Evolutionary conservation across 1,140 invertebrate species (phyloP).

Genomic region (Paramacrobiotus metropolitanus): DNA sequence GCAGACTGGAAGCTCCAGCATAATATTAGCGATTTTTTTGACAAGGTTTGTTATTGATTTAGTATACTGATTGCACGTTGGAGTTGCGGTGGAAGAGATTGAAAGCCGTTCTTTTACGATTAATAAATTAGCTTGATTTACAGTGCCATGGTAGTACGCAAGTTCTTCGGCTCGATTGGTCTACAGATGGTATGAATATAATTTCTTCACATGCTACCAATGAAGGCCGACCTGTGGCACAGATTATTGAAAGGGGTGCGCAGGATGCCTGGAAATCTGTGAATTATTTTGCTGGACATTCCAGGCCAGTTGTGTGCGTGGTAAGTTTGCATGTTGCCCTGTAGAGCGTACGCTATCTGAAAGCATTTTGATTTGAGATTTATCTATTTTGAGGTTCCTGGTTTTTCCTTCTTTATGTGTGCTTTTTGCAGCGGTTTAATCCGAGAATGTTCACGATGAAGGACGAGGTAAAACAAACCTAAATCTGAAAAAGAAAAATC

Average conservation of each 20-base stretch:
- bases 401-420: slow-evolving; percentile 9
- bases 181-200: slow-evolving; percentile 84
- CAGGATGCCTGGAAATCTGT: slow-evolving; percentile 61
- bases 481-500: slow-evolving; percentile 13
- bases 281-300: slow-evolving; percentile 89
- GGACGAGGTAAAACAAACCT: neutral
- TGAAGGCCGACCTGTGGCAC: slow-evolving; percentile 76
- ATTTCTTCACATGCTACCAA: slow-evolving; percentile 96
- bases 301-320: slow-evolving; percentile 84
- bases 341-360: no score
- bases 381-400: slow-evolving; percentile 22
- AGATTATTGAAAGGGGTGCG: slow-evolving; percentile 49
- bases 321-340: slow-evolving; percentile 27
- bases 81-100: no score
- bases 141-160: slow-evolving; percentile 76
- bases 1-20: slow-evolving; percentile 68
- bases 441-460: slow-evolving; percentile 15
- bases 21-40: slow-evolving; percentile 66
- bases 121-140: no score
- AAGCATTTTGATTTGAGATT: no score
- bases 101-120: no score
- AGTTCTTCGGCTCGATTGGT: slow-evolving; percentile 76
- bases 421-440: slow-evolving; percentile 39
- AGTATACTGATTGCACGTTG: no score
- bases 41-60: slow-evolving; percentile 32